Percentiles rank a stretch among this genome's conserved stretches.
phyloP scores from a whole-genome alignment of 1,140 invertebrate genomes.

The Drosophila serrata region DNA sequence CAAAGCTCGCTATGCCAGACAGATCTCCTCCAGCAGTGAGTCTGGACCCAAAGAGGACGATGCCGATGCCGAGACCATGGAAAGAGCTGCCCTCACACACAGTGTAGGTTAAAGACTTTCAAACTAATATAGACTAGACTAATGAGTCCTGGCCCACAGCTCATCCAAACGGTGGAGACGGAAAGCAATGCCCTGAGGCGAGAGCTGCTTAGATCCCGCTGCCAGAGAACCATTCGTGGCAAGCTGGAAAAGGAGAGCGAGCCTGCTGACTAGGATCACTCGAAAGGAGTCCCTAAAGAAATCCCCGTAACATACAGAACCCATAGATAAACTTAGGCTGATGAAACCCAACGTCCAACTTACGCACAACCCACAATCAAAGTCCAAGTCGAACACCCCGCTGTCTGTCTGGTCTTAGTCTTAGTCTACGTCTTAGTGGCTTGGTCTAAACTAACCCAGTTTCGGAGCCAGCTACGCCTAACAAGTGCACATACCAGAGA shows the following conservation, averaged over 20 bases:
- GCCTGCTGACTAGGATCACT: constrained; percentile 3
- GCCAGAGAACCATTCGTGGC: constrained; percentile 47
- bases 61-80: constrained; percentile 59
- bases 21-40: constrained; percentile 38
- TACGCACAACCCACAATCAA: constrained; percentile 17
- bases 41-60: constrained; percentile 48
- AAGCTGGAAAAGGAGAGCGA: constrained; percentile 53
- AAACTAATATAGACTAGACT: not conserved
- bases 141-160: constrained; percentile 18
- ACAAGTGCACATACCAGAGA: constrained; percentile 59
- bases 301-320: not conserved
- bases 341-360: constrained; percentile 24
- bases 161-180: constrained; percentile 64
- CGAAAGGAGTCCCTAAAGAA: not conserved
- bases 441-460: constrained; percentile 60
- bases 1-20: constrained; percentile 2
- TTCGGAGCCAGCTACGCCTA: constrained; percentile 65
- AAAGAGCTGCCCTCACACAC: constrained; percentile 66
- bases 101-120: constrained; percentile 54
- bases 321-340: not conserved
- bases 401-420: constrained; percentile 15
- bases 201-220: constrained; percentile 71
- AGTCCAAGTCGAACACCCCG: constrained; percentile 14
- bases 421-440: not conserved
- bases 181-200: constrained; percentile 69